Base-by-base conservation (phyloP, 2,797 vertebrate species). In the Chaetodon trifasciatus region DNA sequence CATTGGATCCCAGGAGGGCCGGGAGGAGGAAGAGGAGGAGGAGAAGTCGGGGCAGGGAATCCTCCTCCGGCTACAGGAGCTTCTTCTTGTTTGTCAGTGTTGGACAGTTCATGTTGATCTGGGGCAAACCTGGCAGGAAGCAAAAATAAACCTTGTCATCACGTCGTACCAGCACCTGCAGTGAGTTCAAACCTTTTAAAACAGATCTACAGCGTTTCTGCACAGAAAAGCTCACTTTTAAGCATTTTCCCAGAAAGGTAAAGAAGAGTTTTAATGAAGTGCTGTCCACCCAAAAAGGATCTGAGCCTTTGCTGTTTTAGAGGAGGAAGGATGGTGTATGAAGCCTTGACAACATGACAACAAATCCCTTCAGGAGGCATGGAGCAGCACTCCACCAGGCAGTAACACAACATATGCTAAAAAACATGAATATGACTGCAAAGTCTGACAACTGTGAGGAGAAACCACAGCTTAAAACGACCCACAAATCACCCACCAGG, bases 1-100 rank as follows among this genome's bases (percentile, higher is more conserved):
- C 97, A 97, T 96, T 96, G 13, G 85, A 50, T 73, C 74, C 84
- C 64, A 19, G 44, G 24, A 46, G 60, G 40, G 28, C 32, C 2
- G 60, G 61, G 47, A 50, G 39, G 74, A 56, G 24, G 62, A 74
- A 76, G 74, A 76, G 78, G 74, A 76, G 78, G 74, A 74, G 71
- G 79, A 74, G 71, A 37, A 17, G 63, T 70, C 10, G 12, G 28
- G 56, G 23, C 7, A 60, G 67, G 67, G 6, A 4, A 19, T 72
- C 70, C 86, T 87, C 78, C 85, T 80, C 72, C 67, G 23, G 73
- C 88, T 88, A 89, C 61, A 47, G 69, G 49, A 81, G 65, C 70
- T 65, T 57, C 28, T 61, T 63, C 32, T 80, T 11, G 50, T 55
- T 23, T 21, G 23, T 57, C 49, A 72, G 53, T 2, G 65, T n/a